Percentiles rank a stretch among this genome's conserved stretches.
phyloP scores from a whole-genome alignment of 1,140 invertebrate species.

The Pseudomyrmex cubaensis region DNA sequence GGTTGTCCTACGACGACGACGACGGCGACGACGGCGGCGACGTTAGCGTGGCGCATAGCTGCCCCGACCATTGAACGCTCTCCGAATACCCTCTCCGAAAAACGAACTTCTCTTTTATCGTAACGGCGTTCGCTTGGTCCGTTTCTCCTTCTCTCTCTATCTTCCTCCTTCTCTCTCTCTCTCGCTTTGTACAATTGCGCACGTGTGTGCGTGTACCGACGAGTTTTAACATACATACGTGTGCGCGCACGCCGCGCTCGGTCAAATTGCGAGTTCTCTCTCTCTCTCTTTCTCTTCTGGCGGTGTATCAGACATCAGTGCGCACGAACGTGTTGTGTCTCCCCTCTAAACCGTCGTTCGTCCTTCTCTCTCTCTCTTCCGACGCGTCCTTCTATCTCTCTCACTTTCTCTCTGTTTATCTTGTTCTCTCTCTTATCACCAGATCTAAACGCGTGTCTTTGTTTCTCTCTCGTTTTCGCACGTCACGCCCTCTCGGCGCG shows the following conservation, averaged over 20 bases:
- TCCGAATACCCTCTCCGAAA: slow-evolving; percentile 65
- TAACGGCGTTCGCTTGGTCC: slow-evolving; percentile 69
- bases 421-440: neutral
- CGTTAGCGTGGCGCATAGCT: slow-evolving; percentile 75
- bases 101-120: slow-evolving; percentile 72
- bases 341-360: slow-evolving; percentile 1
- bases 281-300: slow-evolving; percentile 3
- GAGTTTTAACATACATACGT: slow-evolving; percentile 26
- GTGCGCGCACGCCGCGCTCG: slow-evolving; percentile 34
- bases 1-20: slow-evolving; percentile 65
- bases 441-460: neutral
- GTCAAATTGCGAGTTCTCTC: neutral
- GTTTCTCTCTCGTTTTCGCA: slow-evolving; percentile 44
- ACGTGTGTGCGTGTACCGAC: slow-evolving; percentile 10
- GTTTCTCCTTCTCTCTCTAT: slow-evolving; percentile 59
- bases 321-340: neutral
- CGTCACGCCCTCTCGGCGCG: slow-evolving; percentile 9
- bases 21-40: neutral
- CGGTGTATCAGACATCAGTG: neutral
- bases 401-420: neutral
- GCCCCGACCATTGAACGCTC: slow-evolving; percentile 73
- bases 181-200: slow-evolving; percentile 38
- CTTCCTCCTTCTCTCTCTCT: slow-evolving; percentile 42
- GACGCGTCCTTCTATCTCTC: neutral
- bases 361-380: neutral